These are phyloP conservation scores for Anomalospiza imberbis DNA, from an alignment of 2,797 vertebrate genomes.

Conservation along the genomic window DNA sequence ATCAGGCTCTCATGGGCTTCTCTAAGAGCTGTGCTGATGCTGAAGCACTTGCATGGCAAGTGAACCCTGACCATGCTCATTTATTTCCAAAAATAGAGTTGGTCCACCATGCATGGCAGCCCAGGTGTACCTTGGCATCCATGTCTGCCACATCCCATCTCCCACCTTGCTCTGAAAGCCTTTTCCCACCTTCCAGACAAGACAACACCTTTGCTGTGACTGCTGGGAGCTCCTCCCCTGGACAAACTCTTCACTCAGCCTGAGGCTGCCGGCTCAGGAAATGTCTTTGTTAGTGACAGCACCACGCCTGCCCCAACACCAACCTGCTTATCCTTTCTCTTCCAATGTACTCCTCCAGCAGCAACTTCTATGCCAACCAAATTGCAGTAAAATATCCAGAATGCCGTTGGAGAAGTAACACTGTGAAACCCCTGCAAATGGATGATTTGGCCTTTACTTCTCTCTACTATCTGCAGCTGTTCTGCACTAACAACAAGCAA, in stretches of 20 bases:
- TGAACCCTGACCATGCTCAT: too few species aligned
- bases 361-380: neutral
- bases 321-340: neutral
- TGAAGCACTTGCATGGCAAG: neutral
- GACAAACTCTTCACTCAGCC: neutral
- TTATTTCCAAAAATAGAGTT: too few species aligned
- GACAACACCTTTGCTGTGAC: neutral
- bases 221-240: neutral
- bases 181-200: neutral
- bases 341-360: neutral
- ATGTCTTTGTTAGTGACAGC: fast-evolving
- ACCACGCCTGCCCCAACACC: neutral
- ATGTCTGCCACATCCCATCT: neutral
- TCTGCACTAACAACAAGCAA: neutral
- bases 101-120: neutral
- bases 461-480: neutral
- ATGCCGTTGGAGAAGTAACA: neutral
- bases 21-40: neutral
- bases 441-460: neutral
- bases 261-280: fast-evolving
- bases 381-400: neutral
- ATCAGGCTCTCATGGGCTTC: neutral
- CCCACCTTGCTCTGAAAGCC: neutral
- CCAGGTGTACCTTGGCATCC: fast-evolving
- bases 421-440: neutral